Conservation (phyloP, 1,140 invertebrate species). For the Fopius arisanus region DNA sequence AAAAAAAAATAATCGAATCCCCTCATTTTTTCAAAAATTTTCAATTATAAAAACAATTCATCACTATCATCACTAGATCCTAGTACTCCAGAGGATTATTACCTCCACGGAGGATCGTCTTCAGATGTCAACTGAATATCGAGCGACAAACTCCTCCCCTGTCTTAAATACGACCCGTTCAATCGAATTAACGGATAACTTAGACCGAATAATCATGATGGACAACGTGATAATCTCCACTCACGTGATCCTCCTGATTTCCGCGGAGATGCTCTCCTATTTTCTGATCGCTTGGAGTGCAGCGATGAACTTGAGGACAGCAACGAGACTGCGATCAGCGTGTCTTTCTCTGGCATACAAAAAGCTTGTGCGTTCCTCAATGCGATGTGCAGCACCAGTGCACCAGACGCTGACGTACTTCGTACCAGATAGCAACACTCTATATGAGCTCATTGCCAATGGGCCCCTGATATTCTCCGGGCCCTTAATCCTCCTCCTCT, state of each 20-base stretch:
- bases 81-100: constrained; percentile 35
- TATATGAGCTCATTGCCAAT: constrained; percentile 40
- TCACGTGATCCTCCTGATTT: constrained; percentile 32
- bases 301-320: constrained; percentile 42
- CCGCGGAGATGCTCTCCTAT: constrained; percentile 37
- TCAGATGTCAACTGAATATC: background rate
- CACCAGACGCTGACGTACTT: constrained; percentile 46
- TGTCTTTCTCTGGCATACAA: constrained; percentile 43
- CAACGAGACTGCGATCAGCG: constrained; percentile 42
- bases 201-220: constrained; percentile 27
- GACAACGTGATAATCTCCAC: constrained; percentile 38
- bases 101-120: constrained; percentile 27
- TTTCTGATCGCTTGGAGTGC: constrained; percentile 43
- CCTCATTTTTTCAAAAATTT: background rate
- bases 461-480: constrained; percentile 40
- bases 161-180: background rate
- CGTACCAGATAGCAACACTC: constrained; percentile 40
- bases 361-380: constrained; percentile 41
- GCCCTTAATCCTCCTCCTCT: constrained; percentile 36
- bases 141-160: background rate
- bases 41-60: too few relatives aligned
- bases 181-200: background rate
- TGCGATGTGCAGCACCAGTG: constrained; percentile 38
- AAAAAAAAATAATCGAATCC: too few relatives aligned
- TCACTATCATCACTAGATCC: constrained; percentile 9